A percentile compares a stretch with the other conserved stretches of the same genome.
phyloP scores from a whole-genome alignment of 2,113 vertebrate genomes.

The Rhinolophus sinicus region DNA sequence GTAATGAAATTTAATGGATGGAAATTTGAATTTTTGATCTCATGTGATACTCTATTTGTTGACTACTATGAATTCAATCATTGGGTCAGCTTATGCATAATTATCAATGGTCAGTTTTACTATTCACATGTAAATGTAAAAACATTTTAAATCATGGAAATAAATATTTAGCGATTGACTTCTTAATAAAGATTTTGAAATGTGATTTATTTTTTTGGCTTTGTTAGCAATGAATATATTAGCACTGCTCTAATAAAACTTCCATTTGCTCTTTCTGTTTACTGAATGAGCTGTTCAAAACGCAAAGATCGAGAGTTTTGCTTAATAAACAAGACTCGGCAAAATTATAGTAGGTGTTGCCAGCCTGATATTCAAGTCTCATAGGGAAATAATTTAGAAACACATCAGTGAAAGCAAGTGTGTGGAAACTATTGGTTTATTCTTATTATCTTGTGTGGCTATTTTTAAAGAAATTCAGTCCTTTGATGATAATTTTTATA shows the following conservation, averaged over 20 bases:
- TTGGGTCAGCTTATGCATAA: not conserved
- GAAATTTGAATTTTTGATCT: not conserved
- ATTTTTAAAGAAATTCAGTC: not conserved
- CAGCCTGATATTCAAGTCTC: not conserved
- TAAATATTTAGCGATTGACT: slow-evolving; percentile 11
- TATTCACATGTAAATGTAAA: not conserved
- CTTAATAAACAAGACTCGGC: slow-evolving; percentile 56
- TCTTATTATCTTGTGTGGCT: not conserved
- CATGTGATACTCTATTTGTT: not conserved
- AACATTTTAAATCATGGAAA: not conserved
- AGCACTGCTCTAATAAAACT: slow-evolving; percentile 53
- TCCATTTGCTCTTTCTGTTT: not conserved
- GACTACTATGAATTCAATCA: not conserved
- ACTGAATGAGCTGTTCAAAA: slow-evolving; percentile 45
- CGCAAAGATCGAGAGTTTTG: slow-evolving; percentile 43
- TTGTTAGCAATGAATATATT: slow-evolving; percentile 50
- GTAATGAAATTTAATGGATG: not conserved
- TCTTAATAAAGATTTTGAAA: slow-evolving; percentile 46
- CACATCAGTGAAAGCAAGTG: not conserved
- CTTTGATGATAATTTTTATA: slow-evolving; percentile 5
- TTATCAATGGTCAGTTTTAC: not conserved
- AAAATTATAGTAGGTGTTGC: slow-evolving; percentile 9
- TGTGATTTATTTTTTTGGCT: slow-evolving; percentile 45
- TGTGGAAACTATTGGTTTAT: not conserved
- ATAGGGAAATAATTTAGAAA: slow-evolving; percentile 9